Evolutionary conservation across 2,888 invertebrate species (phyloP), one percentile per base, ranked within the genome.

Genomic region (Eristalis arbustorum): DNA sequence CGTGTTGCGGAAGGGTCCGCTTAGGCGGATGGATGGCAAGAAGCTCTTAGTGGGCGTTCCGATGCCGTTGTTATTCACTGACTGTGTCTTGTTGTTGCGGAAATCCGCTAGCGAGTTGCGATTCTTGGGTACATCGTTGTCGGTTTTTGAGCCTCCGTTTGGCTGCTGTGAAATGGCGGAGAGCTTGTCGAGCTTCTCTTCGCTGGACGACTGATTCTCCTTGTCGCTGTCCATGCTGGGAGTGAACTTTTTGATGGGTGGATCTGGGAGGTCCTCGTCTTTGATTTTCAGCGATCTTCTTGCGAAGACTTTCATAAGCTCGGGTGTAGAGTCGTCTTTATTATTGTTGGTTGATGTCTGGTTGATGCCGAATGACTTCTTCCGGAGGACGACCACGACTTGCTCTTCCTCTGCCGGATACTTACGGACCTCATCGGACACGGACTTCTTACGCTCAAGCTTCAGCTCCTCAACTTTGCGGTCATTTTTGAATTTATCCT

Each of bases 261-360:
- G 94, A 88, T 95, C 94, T 84, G 94, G 94, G 18, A 94, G 94
- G 79, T 96, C 92, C 59, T 96, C 96, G 4, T 96, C 96, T 93
- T 96, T 96, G n/a, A 96, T 93, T 92, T 97, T 97, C 0, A 97
- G 93, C n/a, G 96, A 97, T 78, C 96, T 93, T 61, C 97, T 93
- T 0, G 96, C 96, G 91, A 97, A 97, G 0, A 97, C 97, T 92
- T 96, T 96, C 95, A 96, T 95, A 10, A 96, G 91, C 92, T 96
- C 96, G 0, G 96, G 96, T 91, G 96, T 96, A 42, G 96, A 95
- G 78, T 96, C 96, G 75, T 94, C 94, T 89, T 93, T 89, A 18
- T 73, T 88, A 18, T 79, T 85, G 49, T 76, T 89, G 4, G 84
- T 82, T 3, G 88, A 68, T 0, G 88, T 81, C n/a, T 88, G 88